Conservation (phyloP, 2,888 invertebrate species). For the Andrena camellia region DNA sequence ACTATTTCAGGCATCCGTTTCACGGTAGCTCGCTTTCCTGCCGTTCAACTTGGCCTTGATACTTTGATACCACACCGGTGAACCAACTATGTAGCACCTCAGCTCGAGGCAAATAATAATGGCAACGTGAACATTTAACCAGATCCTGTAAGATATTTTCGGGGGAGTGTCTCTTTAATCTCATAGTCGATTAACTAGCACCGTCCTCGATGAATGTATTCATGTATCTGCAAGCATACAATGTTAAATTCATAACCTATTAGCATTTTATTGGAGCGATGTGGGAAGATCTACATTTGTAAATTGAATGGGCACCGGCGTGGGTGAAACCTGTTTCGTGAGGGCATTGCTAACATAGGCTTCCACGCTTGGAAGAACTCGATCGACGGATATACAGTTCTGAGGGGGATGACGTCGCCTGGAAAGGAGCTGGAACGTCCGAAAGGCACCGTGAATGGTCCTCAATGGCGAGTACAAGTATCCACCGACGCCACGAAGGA, state of each 20-base stretch:
- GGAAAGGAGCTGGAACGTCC: conserved; percentile 46
- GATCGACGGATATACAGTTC: conserved; percentile 46
- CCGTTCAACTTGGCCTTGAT: not conserved
- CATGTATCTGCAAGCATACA: not conserved
- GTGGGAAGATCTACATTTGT: conserved; percentile 4
- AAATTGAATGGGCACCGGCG: conserved; percentile 31
- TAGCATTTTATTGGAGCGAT: not conserved
- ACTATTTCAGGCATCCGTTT: conserved; percentile 21
- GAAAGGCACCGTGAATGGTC: conserved; percentile 33
- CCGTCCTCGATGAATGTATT: no score
- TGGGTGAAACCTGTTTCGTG: conserved; percentile 1
- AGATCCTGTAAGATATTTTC: no score
- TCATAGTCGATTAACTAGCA: no score
- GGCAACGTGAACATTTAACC: no score
- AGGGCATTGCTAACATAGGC: conserved; percentile 30
- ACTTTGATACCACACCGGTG: not conserved
- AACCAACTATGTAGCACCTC: no score
- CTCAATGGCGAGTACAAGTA: conserved; percentile 47
- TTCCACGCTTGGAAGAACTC: conserved; percentile 48
- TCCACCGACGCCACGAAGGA: conserved; percentile 41
- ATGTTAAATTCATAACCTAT: not conserved
- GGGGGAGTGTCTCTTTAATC: no score
- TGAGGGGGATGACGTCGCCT: conserved; percentile 28
- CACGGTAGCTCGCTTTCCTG: no score
- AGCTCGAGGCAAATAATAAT: no score